A percentile compares a stretch with the other conserved stretches of the same genome.
These are phyloP conservation scores for Ichneumoninae sp. DNA, from an alignment of 2,888 invertebrate species.

Conservation along the genomic window DNA sequence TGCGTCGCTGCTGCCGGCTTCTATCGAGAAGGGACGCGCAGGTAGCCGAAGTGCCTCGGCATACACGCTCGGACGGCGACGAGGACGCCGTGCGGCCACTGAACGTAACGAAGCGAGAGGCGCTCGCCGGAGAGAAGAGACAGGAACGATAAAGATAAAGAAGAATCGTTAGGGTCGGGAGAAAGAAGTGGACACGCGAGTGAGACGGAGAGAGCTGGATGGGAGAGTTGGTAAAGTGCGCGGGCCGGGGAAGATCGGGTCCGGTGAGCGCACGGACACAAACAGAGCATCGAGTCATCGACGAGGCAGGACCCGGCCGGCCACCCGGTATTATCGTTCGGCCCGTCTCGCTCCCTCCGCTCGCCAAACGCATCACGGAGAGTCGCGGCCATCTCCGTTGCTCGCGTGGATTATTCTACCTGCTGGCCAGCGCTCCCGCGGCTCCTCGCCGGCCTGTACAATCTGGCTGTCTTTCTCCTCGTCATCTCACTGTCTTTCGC, in stretches of 20 bases:
- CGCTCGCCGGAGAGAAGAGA: conserved; percentile 20
- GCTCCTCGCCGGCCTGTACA: background rate
- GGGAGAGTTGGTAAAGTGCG: conserved; percentile 38
- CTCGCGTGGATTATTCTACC: conserved; percentile 45
- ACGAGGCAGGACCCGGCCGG: conserved; percentile 75
- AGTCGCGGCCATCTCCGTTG: conserved; percentile 18
- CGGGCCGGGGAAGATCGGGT: conserved; percentile 40
- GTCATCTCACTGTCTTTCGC: conserved; percentile 48
- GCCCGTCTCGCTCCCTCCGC: conserved; percentile 39
- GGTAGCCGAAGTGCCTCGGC: conserved; percentile 74
- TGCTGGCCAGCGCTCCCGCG: conserved; percentile 46
- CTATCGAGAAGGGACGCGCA: conserved; percentile 69
- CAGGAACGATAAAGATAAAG: conserved; percentile 59
- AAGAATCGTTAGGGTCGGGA: conserved; percentile 54
- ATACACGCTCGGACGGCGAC: conserved; percentile 5
- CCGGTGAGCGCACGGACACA: conserved; percentile 74
- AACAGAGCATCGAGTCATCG: conserved; percentile 81
- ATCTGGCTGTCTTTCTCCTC: conserved; percentile 37
- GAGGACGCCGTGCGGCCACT: conserved; percentile 8
- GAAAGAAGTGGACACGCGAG: conserved; percentile 60
- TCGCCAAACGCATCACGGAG: conserved; percentile 12
- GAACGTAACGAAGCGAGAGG: conserved; percentile 3
- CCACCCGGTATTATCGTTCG: conserved; percentile 79
- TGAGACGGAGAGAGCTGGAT: conserved; percentile 45
- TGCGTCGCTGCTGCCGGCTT: conserved; percentile 15